These are phyloP conservation scores for Aelia acuminata DNA, from an alignment of 2,888 invertebrate genomes.

Conservation along the genomic window DNA sequence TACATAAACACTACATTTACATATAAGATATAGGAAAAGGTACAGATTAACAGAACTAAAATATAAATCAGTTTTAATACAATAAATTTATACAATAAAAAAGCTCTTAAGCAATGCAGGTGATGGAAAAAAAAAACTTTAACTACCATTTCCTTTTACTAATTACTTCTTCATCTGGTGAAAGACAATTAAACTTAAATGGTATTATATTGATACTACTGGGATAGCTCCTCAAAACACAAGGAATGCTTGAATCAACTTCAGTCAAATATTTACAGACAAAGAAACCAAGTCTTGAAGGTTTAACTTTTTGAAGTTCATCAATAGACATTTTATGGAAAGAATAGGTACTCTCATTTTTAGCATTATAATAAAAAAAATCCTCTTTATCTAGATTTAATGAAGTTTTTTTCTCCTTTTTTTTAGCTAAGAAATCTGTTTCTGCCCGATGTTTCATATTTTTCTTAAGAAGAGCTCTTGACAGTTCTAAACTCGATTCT, in stretches of 20 bases:
- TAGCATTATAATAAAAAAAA: background rate
- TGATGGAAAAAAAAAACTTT: background rate
- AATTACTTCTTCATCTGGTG: conserved; percentile 75
- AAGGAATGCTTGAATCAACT: conserved; percentile 65
- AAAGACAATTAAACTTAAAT: conserved; percentile 75
- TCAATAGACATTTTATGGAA: conserved; percentile 75
- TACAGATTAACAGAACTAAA: background rate
- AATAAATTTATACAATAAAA: background rate
- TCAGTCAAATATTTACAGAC: conserved; percentile 57
- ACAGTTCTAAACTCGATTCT: conserved; percentile 16
- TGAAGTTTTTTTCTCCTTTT: background rate
- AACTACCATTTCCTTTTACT: conserved; percentile 61
- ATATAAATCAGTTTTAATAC: conserved; percentile 7
- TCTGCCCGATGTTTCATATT: background rate
- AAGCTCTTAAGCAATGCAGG: background rate
- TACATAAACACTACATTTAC: background rate
- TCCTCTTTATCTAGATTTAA: background rate
- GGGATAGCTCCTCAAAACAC: conserved; percentile 19
- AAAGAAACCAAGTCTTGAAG: conserved; percentile 54
- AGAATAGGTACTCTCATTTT: conserved; percentile 38
- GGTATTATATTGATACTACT: conserved; percentile 66
- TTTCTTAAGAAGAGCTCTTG: background rate
- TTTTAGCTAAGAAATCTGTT: background rate
- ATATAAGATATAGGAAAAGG: background rate
- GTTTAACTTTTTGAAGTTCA: conserved; percentile 53